Percentiles rank a stretch among this genome's conserved stretches.
phyloP scores from a whole-genome alignment of 64 coral and sea anemone species.

The Montipora sp. region DNA sequence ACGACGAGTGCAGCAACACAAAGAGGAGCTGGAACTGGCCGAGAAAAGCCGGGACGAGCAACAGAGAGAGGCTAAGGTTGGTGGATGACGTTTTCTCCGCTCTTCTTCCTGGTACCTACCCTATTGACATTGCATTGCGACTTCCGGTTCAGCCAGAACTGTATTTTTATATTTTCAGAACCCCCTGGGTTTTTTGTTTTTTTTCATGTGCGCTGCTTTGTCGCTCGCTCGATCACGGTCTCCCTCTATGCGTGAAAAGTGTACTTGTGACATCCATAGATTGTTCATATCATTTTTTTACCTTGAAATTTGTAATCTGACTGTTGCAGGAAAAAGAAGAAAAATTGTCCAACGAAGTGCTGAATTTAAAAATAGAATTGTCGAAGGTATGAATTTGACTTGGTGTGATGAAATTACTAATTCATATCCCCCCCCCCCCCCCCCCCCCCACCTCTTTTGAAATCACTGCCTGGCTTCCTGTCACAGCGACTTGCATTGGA shows the following conservation, averaged over 20 bases:
- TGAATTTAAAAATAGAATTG: slow-evolving; percentile 71
- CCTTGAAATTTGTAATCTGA: not conserved
- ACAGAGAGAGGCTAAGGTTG: slow-evolving; percentile 62
- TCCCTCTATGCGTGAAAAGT: not conserved
- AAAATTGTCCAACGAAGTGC: slow-evolving; percentile 65
- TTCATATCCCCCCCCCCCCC: too few species aligned
- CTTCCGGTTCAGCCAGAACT: not conserved
- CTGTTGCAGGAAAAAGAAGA: slow-evolving; percentile 60
- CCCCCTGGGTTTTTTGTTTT: not conserved
- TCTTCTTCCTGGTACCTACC: not conserved
- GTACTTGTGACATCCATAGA: not conserved
- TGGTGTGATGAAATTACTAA: too few species aligned
- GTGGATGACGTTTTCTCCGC: not conserved
- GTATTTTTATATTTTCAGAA: too few species aligned
- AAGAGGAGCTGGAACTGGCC: slow-evolving; percentile 42
- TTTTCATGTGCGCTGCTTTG: not conserved
- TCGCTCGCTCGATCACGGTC: not conserved
- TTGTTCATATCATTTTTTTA: not conserved
- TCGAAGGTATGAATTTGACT: slow-evolving; percentile 29
- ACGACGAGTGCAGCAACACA: slow-evolving; percentile 19
- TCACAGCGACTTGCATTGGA: too few species aligned
- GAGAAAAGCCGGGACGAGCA: slow-evolving; percentile 57
- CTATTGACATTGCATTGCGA: not conserved
- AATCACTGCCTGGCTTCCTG: too few species aligned
- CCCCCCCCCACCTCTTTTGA: too few species aligned